Evolutionary conservation across 64 coral and sea anemone genomes (phyloP).

Genomic region (Acropora tenuis): DNA sequence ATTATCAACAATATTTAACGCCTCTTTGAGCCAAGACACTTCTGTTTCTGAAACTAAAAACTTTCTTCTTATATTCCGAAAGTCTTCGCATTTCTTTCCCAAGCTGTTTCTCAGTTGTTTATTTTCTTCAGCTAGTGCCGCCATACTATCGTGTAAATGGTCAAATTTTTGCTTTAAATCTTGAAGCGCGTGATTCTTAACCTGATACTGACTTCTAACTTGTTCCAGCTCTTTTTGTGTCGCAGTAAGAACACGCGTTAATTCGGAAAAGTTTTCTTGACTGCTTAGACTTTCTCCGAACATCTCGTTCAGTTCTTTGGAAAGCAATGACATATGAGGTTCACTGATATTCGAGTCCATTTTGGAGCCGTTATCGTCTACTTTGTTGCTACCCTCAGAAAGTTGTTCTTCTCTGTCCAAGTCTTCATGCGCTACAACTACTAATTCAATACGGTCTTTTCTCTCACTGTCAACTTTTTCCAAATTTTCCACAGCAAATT

Average conservation of each 20-base stretch:
- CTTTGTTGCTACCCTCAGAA: background rate
- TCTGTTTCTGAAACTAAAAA: conserved; percentile 76
- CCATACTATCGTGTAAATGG: conserved; percentile 64
- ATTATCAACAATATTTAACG: conserved; percentile 71
- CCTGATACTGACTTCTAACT: conserved; percentile 37
- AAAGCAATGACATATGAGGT: conserved; percentile 24
- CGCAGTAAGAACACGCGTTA: conserved; percentile 36
- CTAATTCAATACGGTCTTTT: conserved; percentile 25
- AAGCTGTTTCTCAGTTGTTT: conserved; percentile 60
- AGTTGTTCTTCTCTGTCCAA: conserved; percentile 17
- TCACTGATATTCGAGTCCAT: conserved; percentile 7
- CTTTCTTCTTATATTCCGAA: conserved; percentile 49
- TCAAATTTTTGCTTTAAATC: conserved; percentile 73
- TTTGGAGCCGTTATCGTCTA: background rate
- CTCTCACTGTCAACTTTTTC: conserved; percentile 19
- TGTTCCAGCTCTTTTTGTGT: conserved; percentile 76
- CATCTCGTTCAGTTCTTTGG: conserved; percentile 61
- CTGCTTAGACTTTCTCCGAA: conserved; percentile 62
- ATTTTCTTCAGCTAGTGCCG: conserved; percentile 72
- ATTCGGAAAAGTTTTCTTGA: conserved; percentile 56
- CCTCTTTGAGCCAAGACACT: conserved; percentile 79
- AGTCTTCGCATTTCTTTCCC: conserved; percentile 58
- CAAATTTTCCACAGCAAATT: conserved; percentile 43
- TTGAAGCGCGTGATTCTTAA: conserved; percentile 65
- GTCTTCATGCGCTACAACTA: conserved; percentile 32